phyloP scores from a whole-genome alignment of 1,140 invertebrate species.

The Melipona quadrifasciata region DNA sequence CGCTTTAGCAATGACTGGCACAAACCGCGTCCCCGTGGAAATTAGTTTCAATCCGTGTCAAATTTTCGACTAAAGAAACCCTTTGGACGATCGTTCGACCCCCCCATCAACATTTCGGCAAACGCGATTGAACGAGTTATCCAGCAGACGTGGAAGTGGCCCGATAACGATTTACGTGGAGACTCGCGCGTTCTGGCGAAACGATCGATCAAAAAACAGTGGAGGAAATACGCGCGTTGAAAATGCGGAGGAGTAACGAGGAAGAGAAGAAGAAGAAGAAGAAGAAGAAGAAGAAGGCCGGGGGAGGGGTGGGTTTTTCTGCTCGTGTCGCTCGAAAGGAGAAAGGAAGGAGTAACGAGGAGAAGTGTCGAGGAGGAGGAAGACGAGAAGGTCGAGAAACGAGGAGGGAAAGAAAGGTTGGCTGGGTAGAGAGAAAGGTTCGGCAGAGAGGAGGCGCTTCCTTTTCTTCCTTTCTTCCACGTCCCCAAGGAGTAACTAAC shows the following conservation, averaged over 20 bases:
- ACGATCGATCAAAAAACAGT: constrained; percentile 61
- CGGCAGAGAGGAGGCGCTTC: constrained; percentile 20
- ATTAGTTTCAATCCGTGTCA: constrained; percentile 39
- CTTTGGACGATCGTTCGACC: not conserved
- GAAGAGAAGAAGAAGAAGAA: not conserved
- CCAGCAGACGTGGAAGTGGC: constrained; percentile 38
- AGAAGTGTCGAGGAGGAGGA: constrained; percentile 7
- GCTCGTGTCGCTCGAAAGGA: not conserved
- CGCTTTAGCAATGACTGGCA: too few species aligned
- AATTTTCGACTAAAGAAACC: constrained; percentile 26
- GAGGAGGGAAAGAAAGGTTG: not conserved
- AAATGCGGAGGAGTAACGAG: not conserved
- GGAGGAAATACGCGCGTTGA: constrained; percentile 22
- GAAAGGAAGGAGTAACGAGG: constrained; percentile 27
- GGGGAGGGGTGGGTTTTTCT: too few species aligned
- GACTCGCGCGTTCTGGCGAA: constrained; percentile 6
- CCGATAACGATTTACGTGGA: constrained; percentile 61
- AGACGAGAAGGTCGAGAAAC: too few species aligned
- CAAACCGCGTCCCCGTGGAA: not conserved
- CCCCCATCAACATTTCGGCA: constrained; percentile 20
- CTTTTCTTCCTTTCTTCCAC: constrained; percentile 54
- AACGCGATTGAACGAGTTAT: constrained; percentile 26
- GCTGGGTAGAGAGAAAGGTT: constrained; percentile 5
- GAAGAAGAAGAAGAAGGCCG: not conserved
- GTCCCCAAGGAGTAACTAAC: constrained; percentile 77